These are phyloP conservation scores for Cercopithecus petaurista DNA, from an alignment of 2,797 vertebrate genomes.

Conservation along the genomic window DNA sequence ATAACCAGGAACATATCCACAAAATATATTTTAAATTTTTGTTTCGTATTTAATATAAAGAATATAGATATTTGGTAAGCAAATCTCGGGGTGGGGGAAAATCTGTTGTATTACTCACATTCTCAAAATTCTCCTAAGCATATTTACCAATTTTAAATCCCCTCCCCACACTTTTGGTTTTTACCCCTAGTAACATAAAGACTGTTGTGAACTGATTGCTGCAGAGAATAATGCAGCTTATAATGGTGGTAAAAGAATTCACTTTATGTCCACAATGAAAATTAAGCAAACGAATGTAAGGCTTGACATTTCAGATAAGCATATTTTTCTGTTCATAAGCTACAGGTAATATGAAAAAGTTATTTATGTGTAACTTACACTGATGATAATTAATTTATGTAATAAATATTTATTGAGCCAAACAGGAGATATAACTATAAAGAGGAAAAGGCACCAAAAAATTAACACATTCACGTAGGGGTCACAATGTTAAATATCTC, in stretches of 20 bases:
- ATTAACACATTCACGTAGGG: not conserved
- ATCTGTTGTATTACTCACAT: not conserved
- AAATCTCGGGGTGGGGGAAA: fast-evolving
- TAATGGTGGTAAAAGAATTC: not conserved
- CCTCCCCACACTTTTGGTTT: not conserved
- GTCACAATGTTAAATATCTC: not conserved
- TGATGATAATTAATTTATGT: not conserved
- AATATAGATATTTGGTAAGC: constrained; percentile 44
- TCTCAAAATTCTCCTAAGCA: not conserved
- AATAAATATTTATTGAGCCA: not conserved
- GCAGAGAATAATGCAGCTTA: not conserved
- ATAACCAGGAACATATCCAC: not conserved
- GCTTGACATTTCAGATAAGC: not conserved
- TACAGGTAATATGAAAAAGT: not conserved
- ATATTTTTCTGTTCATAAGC: not conserved
- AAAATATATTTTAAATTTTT: constrained; percentile 41
- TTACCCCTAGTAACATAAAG: not conserved
- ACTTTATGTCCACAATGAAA: not conserved
- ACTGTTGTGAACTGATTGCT: not conserved
- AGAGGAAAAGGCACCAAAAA: not conserved
- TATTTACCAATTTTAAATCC: not conserved
- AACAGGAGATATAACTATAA: not conserved
- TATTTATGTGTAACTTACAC: not conserved
- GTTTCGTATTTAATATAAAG: constrained; percentile 46
- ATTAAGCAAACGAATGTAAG: not conserved